Evolutionary conservation across 2,888 invertebrate species (phyloP), one percentile per base, ranked within the genome.

Genomic region (Ephialtes manifestator): DNA sequence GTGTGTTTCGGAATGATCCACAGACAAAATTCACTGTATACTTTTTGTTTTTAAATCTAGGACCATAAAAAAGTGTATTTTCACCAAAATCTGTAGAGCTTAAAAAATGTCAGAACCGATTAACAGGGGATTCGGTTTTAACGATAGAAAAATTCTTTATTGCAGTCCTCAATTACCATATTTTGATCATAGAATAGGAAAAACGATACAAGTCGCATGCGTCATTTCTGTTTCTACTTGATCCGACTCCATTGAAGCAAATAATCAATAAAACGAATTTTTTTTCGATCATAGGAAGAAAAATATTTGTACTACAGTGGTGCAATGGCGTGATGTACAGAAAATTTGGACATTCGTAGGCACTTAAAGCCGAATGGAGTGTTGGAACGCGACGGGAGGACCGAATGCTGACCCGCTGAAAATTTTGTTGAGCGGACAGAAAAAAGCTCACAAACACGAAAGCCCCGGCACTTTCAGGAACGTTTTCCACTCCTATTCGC

Each of bases 381-480:
- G 65, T 39, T 65, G 11, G 65, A 65, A 65, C 18, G 39, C 18
- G 65, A 65, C 18, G 39, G 39, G 20, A 43, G 39, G 65, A 65
- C 20, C 65, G 39, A 65, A 18, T 65, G 65, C 65, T 65, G 65
- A 65, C 65, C 65, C 39, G 65, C 7, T 35, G 39, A 39, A 65
- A 65, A 65, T 65, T 65, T 65, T 65, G 65, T 65, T 65, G 65
- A 65, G 43, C 39, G 18, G 65, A 65, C 65, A 65, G 39, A 65
- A 65, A 63, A 63, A 63, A 65, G 35, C 65, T 20, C 65, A 65
- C 65, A 65, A 35, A 39, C 65, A 20, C n/a, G 65, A 65, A 39
- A 65, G 39, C 65, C 10, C 0, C 43, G 65, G 20, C 65, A 65
- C 65, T 65, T 65, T 65, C 20, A 20, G 18, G n/a, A 65, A 39